Evolutionary conservation across 2,888 invertebrate species (phyloP).

Genomic region (Nymphalis c-album): DNA sequence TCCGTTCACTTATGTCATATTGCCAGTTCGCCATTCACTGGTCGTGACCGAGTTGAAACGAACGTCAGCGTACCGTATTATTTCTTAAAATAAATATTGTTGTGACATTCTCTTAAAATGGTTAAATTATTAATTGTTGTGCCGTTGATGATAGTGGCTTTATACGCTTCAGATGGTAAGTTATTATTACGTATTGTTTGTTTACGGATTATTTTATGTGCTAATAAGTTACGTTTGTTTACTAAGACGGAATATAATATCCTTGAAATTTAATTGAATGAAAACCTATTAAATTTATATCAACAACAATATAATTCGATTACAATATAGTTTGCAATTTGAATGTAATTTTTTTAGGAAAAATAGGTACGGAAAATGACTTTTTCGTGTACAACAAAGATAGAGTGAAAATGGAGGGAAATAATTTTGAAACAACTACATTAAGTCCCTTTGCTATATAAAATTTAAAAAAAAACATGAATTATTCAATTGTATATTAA

Average conservation of each 20-base stretch:
- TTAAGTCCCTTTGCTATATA: too few relatives aligned
- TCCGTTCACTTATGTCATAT: slow-evolving; percentile 16
- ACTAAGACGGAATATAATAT: background rate
- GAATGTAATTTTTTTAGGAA: too few relatives aligned
- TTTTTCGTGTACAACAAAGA: too few relatives aligned
- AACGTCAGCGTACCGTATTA: slow-evolving; percentile 47
- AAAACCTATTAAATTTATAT: background rate
- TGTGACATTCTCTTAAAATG: slow-evolving; percentile 51
- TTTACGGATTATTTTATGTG: slow-evolving; percentile 1
- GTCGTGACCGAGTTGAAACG: slow-evolving; percentile 50
- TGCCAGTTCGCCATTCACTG: slow-evolving; percentile 57
- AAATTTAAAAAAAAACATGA: too few relatives aligned
- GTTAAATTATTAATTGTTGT: slow-evolving; percentile 64
- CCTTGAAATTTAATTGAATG: slow-evolving; percentile 3
- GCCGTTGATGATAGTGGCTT: slow-evolving; percentile 66
- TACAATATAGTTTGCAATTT: too few relatives aligned
- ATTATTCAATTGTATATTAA: too few relatives aligned
- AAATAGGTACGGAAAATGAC: too few relatives aligned
- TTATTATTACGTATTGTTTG: slow-evolving; percentile 31
- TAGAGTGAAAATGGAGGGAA: too few relatives aligned
- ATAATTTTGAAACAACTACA: too few relatives aligned
- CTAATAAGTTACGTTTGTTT: slow-evolving; percentile 16
- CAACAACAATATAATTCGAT: too few relatives aligned
- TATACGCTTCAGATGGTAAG: slow-evolving; percentile 69
- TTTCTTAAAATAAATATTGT: slow-evolving; percentile 44